Evolutionary conservation across 2,797 vertebrate genomes (phyloP).

Genomic region (Cirrhinus mrigala): DNA sequence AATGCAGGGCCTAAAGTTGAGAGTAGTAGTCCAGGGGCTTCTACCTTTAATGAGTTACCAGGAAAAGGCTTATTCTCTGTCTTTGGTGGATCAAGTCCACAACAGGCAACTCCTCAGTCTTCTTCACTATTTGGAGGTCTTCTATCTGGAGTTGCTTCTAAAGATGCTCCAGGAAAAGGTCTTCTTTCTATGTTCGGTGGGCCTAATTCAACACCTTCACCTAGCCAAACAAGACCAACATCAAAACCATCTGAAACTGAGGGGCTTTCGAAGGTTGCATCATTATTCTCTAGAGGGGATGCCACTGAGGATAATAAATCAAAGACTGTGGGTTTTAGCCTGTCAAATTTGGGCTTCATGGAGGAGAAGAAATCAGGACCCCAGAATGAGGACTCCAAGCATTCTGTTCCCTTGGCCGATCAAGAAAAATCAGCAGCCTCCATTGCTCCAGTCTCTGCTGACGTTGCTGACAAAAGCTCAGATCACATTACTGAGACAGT

Average conservation of each 20-base stretch:
- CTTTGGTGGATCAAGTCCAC: conserved; percentile 69
- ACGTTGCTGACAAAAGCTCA: conserved; percentile 42
- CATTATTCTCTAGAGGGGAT: conserved; percentile 71
- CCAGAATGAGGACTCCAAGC: conserved; percentile 33
- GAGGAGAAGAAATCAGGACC: conserved; percentile 72
- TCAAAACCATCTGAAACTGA: conserved; percentile 70
- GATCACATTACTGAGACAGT: conserved; percentile 46
- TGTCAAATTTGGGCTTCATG: conserved; percentile 72
- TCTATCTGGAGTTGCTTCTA: conserved; percentile 70
- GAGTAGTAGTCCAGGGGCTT: conserved; percentile 64
- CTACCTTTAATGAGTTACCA: conserved; percentile 71
- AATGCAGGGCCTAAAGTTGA: conserved; percentile 46
- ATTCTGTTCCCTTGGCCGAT: conserved; percentile 27
- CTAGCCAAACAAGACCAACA: conserved; percentile 43
- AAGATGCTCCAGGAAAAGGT: conserved; percentile 74
- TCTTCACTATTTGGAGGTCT: conserved; percentile 68
- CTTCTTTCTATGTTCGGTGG: conserved; percentile 81
- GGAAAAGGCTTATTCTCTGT: conserved; percentile 76
- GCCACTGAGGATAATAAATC: conserved; percentile 67
- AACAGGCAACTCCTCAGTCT: conserved; percentile 62
- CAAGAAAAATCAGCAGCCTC: conserved; percentile 33
- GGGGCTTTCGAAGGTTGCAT: conserved; percentile 69
- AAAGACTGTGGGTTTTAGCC: conserved; percentile 73
- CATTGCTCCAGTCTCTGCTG: conserved; percentile 26
- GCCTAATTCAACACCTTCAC: conserved; percentile 61